Base-by-base conservation (phyloP, 2,113 vertebrate species). In the Rhinopomastus cyanomelas region DNA sequence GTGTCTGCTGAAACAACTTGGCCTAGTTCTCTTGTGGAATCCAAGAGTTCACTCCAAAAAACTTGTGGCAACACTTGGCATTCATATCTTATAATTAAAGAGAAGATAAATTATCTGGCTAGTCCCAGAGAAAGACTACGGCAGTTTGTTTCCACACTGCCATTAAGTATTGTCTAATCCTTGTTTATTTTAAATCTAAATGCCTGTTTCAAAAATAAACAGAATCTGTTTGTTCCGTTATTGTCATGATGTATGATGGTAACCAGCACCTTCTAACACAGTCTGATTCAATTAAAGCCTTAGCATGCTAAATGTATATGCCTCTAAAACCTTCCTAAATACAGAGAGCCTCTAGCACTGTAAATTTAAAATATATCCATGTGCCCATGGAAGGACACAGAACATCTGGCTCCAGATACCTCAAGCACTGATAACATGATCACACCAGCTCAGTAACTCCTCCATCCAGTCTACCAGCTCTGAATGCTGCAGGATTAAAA, bases 381-480 rank as follows among this genome's bases (percentile, higher is more conserved):
- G 0, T 65, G 64, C 22, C 39, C 11, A 36, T 10, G 81, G 66
- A 73, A 68, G 71, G 14, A 51, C 60, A 52, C 7, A 0, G 1
- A 37, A 25, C 30, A 46, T 12, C 44, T 73, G 59, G 39, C 36
- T 72, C 42, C 30, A 16, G 30, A 9, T n/a, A 23, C 29, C 46
- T 7, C n/a, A 18, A 26, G 22, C 1, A 2, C 14, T 60, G 53
- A 22, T 5, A 39, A 27, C 25, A 8, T 0, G 0, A 44, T 7
- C 29, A 25, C 16, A 27, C 55, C 36, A 42, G 30, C 30, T n/a
- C 34, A 11, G 25, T 3, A 23, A 56, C n/a, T 23, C 15, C 36
- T 77, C 62, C 55, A 51, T 21, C 44, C 60, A 61, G 29, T 17
- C 21, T n/a, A 52, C 36, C 8, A 25, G 29, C 44, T 37, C 37